Evolutionary conservation across 2,888 invertebrate genomes (phyloP).

Genomic region (Campoplex capitator): DNA sequence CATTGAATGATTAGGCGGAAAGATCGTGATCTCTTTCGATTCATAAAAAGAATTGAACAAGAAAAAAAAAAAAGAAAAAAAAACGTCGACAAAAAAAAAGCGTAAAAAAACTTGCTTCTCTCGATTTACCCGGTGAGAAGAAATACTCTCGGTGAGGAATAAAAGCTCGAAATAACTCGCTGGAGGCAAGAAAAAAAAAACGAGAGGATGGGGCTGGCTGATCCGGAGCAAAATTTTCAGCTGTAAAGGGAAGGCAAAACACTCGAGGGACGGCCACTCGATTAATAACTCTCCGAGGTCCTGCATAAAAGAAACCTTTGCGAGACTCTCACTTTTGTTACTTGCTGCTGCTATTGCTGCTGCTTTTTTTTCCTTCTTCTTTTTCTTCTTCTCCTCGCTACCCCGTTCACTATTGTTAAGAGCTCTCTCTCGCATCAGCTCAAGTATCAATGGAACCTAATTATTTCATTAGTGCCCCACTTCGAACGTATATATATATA

Average conservation of each 20-base stretch:
- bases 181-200: constrained; percentile 8
- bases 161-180: constrained; percentile 36
- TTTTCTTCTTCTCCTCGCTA: background rate
- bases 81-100: background rate
- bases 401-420: constrained; percentile 49
- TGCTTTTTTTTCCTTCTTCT: background rate
- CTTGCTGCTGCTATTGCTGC: background rate
- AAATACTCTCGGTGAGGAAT: constrained; percentile 1
- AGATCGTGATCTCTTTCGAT: constrained; percentile 40
- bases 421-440: constrained; percentile 40
- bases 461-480: constrained; percentile 43
- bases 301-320: constrained; percentile 32
- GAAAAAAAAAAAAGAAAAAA: background rate
- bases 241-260: constrained; percentile 27
- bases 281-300: constrained; percentile 61
- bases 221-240: constrained; percentile 49
- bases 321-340: constrained; percentile 46
- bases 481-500: background rate
- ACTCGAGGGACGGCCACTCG: constrained; percentile 44
- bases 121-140: constrained; percentile 30
- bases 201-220: constrained; percentile 10
- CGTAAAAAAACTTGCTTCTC: background rate
- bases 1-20: constrained; percentile 66
- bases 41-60: constrained; percentile 1
- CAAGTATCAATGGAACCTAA: constrained; percentile 45